Base-by-base conservation (phyloP, 2,113 vertebrate genomes). In the Riparia riparia region DNA sequence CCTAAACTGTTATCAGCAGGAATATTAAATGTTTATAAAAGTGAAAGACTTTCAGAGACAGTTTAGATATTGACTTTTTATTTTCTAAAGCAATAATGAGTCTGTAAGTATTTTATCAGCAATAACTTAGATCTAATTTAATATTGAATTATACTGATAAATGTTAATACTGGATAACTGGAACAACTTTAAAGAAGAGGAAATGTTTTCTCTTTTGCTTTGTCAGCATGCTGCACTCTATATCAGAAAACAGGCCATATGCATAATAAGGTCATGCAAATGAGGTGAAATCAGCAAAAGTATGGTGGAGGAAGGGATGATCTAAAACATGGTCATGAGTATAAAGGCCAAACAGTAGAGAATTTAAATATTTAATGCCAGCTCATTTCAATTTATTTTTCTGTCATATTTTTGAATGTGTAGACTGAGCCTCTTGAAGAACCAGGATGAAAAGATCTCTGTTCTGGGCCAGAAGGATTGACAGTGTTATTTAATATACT, bases 271-370 rank as follows among this genome's bases (percentile, higher is more conserved):
- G 96, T 96, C 93, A 98, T 98, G 98, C 98, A 99, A 99, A 99
- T 99, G 95, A 98, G 98, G 97, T 98, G 97, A 98, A 99, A 99
- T 99, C 97, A 98, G 97, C 97, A 97, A 97, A 98, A 98, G 98
- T 96, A 89, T 97, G 76, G 93, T 98, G 97, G 95, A 94, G 96
- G 95, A 91, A 94, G 97, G 96, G 88, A 96, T 76, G 65, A 96
- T 94, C 72, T 97, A 97, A 98, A 98, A 97, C 97, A 96, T 80
- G 66, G 82, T 77, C 94, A 58, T 95, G 82, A 41, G 14, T 95
- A 81, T 97, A 97, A 98, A 89, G 86, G 97, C 93, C 93, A 88
- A 97, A 91, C 95, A 97, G 94, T 94, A 96, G 92, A 97, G 87
- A 97, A 97, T 97, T 96, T 97, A 97, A 98, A 98, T 97, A 86